Conservation (phyloP, 2,113 vertebrate species). For the Oreochromis tanganicae region DNA sequence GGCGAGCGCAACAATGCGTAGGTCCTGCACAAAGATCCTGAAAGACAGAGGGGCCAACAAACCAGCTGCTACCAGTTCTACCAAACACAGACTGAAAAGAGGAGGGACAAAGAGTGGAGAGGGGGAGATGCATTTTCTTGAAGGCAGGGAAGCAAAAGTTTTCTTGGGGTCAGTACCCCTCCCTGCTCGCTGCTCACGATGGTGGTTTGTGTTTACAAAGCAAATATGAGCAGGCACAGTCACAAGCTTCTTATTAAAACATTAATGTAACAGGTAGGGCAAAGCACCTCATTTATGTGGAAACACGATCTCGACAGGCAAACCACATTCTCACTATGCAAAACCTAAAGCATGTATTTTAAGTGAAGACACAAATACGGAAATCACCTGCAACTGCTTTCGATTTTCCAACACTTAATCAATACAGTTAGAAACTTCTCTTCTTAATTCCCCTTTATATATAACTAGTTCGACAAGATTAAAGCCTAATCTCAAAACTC, state of each 20-base stretch:
- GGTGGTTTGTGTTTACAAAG: conserved; percentile 39
- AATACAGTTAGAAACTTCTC: background rate
- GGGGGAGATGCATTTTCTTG: background rate
- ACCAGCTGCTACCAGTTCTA: conserved; percentile 15
- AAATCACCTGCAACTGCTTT: background rate
- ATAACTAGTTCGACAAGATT: background rate
- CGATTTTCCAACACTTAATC: background rate
- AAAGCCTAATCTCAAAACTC: background rate
- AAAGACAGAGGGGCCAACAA: conserved; percentile 4
- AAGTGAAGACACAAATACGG: background rate
- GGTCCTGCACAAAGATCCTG: conserved; percentile 53
- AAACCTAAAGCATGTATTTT: background rate
- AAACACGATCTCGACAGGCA: background rate
- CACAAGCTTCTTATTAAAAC: background rate
- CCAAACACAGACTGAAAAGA: background rate
- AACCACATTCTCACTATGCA: background rate
- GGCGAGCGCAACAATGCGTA: conserved; percentile 67
- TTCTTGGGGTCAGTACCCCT: background rate
- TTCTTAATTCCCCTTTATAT: background rate
- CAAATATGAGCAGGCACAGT: conserved; percentile 27
- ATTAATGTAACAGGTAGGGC: conserved; percentile 29
- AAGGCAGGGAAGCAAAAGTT: background rate
- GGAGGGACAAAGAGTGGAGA: background rate
- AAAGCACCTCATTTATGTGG: background rate
- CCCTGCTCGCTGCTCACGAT: background rate